phyloP scores from a whole-genome alignment of 2,797 vertebrate genomes.

The Xiphorhynchus erythropygius region DNA sequence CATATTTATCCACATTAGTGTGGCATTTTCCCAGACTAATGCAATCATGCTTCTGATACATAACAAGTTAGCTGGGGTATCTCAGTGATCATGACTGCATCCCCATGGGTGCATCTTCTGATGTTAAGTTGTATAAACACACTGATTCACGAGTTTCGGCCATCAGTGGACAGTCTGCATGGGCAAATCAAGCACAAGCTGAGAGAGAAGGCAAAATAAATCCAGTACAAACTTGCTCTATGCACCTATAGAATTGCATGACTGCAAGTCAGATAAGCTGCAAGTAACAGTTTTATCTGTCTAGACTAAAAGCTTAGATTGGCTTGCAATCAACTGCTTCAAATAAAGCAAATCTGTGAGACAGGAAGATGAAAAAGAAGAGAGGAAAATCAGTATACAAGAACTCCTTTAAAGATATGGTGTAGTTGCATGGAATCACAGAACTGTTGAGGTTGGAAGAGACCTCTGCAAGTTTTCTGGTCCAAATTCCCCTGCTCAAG shows the following conservation, averaged over 20 bases:
- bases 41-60: not conserved
- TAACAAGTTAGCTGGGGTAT: not conserved
- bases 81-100: not conserved
- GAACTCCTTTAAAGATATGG: not conserved
- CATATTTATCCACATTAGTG: not conserved
- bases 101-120: not conserved
- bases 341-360: not conserved
- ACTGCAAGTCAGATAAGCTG: constrained; percentile 27
- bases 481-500: not conserved
- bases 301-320: constrained; percentile 55
- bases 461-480: not conserved
- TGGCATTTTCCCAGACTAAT: not conserved
- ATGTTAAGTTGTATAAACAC: not conserved
- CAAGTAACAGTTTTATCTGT: constrained; percentile 48
- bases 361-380: not conserved
- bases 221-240: constrained; percentile 21
- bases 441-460: not conserved
- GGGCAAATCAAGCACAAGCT: not conserved
- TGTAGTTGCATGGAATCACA: not conserved
- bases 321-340: constrained; percentile 5
- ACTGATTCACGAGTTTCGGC: not conserved
- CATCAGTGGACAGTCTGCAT: not conserved
- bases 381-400: not conserved
- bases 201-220: constrained; percentile 3
- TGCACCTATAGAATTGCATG: constrained; percentile 36